Conservation (phyloP, 2,888 invertebrate species). For the Euzophera pinguis region DNA sequence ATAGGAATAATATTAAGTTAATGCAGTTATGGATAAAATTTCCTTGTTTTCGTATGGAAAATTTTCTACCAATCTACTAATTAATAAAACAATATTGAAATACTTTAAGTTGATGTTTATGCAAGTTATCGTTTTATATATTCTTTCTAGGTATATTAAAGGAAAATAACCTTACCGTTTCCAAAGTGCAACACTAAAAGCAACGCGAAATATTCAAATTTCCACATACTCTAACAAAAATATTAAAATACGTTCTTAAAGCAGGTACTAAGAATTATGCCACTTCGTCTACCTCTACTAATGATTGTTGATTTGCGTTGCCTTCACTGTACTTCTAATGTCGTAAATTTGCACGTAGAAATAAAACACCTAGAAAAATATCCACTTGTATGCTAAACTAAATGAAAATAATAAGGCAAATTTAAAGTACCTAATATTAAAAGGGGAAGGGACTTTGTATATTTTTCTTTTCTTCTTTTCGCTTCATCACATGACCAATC, state of each 20-base stretch:
- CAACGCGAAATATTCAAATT: neutral
- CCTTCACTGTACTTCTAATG: conserved; percentile 3
- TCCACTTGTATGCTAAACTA: neutral
- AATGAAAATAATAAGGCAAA: neutral
- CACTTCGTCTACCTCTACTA: conserved; percentile 7
- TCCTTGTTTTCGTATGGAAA: too few species aligned
- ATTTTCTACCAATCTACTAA: too few species aligned
- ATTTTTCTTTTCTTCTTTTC: too few species aligned
- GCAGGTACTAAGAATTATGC: neutral
- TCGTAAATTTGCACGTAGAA: neutral
- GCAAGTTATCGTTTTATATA: too few species aligned
- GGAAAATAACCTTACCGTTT: neutral
- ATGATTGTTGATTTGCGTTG: conserved; percentile 1
- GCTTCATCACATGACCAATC: too few species aligned
- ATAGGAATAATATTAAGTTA: too few species aligned
- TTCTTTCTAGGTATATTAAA: too few species aligned
- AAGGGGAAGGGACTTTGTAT: too few species aligned
- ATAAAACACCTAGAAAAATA: neutral
- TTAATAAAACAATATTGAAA: too few species aligned
- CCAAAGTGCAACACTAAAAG: neutral
- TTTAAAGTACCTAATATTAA: too few species aligned
- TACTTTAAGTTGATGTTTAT: too few species aligned
- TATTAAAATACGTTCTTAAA: neutral
- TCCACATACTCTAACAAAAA: neutral
- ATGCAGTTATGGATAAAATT: too few species aligned